phyloP scores from a whole-genome alignment of 2,797 vertebrate species.

The Aldrovandia affinis region DNA sequence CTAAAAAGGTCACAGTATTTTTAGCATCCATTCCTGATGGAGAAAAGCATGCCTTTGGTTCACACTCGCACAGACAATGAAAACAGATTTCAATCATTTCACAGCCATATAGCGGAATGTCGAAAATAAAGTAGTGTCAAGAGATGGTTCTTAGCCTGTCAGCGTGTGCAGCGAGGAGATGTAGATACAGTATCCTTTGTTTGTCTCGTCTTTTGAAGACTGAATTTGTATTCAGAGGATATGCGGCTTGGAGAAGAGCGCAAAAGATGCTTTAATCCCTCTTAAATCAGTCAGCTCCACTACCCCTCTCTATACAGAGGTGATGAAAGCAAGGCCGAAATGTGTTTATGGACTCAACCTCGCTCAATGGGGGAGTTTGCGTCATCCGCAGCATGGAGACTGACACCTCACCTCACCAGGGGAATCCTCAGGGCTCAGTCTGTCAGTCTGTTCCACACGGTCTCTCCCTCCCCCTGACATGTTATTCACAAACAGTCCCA shows the following conservation, averaged over 20 bases:
- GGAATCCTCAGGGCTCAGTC: conserved; percentile 54
- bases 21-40: conserved; percentile 57
- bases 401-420: conserved; percentile 54
- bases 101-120: conserved; percentile 36
- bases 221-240: conserved; percentile 53
- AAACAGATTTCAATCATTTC: conserved; percentile 58
- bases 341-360: conserved; percentile 43
- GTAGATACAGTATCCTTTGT: conserved; percentile 22
- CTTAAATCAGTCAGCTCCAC: conserved; percentile 46
- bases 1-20: conserved; percentile 68
- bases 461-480: conserved; percentile 15
- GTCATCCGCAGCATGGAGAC: conserved; percentile 46
- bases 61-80: conserved; percentile 52
- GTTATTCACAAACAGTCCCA: conserved; percentile 13
- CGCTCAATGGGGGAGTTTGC: conserved; percentile 18
- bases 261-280: conserved; percentile 40
- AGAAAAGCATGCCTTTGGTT: conserved; percentile 45
- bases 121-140: background rate
- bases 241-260: conserved; percentile 48
- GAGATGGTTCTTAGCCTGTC: background rate
- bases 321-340: conserved; percentile 45
- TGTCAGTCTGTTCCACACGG: conserved; percentile 19
- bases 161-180: background rate
- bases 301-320: conserved; percentile 38
- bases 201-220: conserved; percentile 47